Percentiles rank a stretch among this genome's conserved stretches.
These are phyloP conservation scores for Ptychodera flava DNA, from an alignment of 35 echinoderm and acorn worm genomes.

Conservation along the genomic window DNA sequence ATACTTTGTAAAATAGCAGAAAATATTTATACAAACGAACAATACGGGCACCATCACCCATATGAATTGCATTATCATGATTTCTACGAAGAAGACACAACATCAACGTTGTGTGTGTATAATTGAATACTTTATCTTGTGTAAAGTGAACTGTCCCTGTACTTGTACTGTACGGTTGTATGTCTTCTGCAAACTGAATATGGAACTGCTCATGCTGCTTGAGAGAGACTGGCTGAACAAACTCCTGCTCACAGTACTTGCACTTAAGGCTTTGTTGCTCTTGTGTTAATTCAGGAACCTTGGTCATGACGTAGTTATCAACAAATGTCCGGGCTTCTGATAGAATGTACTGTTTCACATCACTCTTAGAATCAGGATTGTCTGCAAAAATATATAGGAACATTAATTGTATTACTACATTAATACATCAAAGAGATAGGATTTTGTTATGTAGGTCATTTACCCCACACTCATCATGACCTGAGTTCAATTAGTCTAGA, in stretches of 20 bases:
- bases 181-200: background rate
- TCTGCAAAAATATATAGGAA: no score
- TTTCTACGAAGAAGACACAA: background rate
- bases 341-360: no score
- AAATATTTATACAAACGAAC: constrained; percentile 39
- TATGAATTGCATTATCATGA: constrained; percentile 31
- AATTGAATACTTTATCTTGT: constrained; percentile 4
- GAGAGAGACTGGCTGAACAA: background rate
- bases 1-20: no score
- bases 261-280: background rate
- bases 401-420: no score
- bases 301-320: no score
- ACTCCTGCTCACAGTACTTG: background rate
- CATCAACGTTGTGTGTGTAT: background rate
- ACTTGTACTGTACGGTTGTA: no score
- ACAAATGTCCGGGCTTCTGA: background rate
- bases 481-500: no score
- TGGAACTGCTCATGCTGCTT: background rate
- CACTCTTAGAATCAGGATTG: no score
- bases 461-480: no score
- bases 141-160: background rate
- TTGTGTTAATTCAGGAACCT: background rate
- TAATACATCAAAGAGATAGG: no score
- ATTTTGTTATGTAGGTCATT: no score
- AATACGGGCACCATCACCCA: constrained; percentile 29